Evolutionary conservation across 2,888 invertebrate genomes (phyloP).

Genomic region (Strigamia crassipes): DNA sequence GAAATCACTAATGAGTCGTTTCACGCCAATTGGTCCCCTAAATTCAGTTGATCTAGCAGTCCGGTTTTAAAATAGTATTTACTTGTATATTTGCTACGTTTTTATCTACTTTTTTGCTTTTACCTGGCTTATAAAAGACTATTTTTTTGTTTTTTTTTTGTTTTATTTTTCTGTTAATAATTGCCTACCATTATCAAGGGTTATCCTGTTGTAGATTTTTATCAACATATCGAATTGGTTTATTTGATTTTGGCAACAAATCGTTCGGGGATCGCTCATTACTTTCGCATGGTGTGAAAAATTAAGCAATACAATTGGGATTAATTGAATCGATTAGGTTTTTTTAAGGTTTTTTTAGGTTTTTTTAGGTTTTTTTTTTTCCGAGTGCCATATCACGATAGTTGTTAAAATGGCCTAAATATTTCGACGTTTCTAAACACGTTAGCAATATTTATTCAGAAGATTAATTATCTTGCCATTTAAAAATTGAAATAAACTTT

Average conservation of each 20-base stretch:
- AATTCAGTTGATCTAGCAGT: not conserved
- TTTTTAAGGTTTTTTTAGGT: too few species aligned
- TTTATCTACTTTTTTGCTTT: not conserved
- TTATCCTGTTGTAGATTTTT: not conserved
- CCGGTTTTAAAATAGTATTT: not conserved
- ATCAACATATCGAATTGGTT: conserved; percentile 14
- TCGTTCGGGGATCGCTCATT: not conserved
- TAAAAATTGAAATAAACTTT: not conserved
- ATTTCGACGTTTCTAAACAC: too few species aligned
- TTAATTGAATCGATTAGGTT: too few species aligned
- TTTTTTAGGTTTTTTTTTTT: too few species aligned
- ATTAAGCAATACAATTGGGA: not conserved
- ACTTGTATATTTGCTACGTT: not conserved
- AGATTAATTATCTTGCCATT: not conserved
- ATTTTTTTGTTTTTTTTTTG: not conserved
- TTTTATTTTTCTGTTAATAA: not conserved
- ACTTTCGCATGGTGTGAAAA: not conserved
- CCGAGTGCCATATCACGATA: too few species aligned
- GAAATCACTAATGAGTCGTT: too few species aligned
- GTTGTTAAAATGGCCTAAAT: too few species aligned
- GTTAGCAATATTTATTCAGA: not conserved
- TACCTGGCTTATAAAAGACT: not conserved
- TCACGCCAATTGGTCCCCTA: not conserved
- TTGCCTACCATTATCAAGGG: not conserved
- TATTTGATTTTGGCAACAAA: not conserved